Base-by-base conservation (phyloP, 2,888 invertebrate species). In the Oscheius sp. region DNA sequence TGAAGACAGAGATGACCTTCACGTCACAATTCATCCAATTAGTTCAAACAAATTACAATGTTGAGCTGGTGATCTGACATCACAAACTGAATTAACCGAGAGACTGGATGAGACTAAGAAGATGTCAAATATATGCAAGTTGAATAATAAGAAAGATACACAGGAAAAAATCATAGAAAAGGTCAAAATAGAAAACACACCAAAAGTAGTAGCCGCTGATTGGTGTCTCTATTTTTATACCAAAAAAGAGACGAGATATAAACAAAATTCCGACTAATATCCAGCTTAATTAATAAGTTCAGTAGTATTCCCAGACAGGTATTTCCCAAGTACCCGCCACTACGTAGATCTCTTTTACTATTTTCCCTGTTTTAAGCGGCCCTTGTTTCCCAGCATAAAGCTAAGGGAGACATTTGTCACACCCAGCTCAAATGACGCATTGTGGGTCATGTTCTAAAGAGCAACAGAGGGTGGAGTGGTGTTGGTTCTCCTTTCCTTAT, bases 381-480 rank as follows among this genome's bases (percentile, higher is more conserved):
- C 35, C 35, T 35, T 6, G 35, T 35, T 35, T 35, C 35, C 35
- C 35, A 9, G 5, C 35, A 35, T 35, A 35, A 35, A 35, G 35
- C 35, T 35, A 35, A 35, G 35, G 35, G 35, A 35, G 35, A 35
- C 35, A 35, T 35, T 35, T 35, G 35, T 35, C 35, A 35, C 35
- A 35, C 35, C 35, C 35, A n/a, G 58, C 29, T 29, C 27, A 61
- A 61, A 43, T 61, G 61, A 61, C 61, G 61, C 61, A n/a, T 61
- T 61, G 41, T 41, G 45, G 61, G 61, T 61, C 61, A 61, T 61
- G n/a, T 18, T n/a, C 12, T 43, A 41, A 61, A 27, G 58, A 27
- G 16, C 58, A 27, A 9, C 9, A 35, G 25, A 12, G 61, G 43
- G 61, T n/a, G 41, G 41, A 43, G 21, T 58, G 61, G 45, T 43